Percentiles rank a stretch among this genome's conserved stretches.
phyloP scores from a whole-genome alignment of 2,113 vertebrate genomes.

The Hipposideros armiger region DNA sequence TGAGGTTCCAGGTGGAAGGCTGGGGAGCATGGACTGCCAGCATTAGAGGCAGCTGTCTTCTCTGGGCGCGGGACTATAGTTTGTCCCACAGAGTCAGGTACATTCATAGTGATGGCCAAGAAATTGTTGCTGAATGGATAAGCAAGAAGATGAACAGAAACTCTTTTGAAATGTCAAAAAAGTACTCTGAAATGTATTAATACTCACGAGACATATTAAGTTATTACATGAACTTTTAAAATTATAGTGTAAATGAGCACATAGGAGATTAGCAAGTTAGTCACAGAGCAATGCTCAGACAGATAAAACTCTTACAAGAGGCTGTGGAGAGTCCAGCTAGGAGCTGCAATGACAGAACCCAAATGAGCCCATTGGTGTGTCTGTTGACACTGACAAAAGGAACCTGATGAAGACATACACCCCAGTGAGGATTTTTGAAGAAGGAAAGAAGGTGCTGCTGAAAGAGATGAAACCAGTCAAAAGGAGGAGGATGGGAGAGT shows the following conservation, averaged over 20 bases:
- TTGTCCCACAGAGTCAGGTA: too few species aligned
- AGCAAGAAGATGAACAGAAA: neutral
- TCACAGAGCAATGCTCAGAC: neutral
- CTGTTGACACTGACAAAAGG: neutral
- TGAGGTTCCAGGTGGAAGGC: neutral
- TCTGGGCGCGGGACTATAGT: neutral
- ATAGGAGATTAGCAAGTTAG: neutral
- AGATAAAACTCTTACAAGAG: neutral
- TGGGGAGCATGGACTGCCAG: fast-evolving
- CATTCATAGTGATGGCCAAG: neutral
- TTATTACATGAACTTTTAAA: neutral
- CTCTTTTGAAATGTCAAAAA: neutral
- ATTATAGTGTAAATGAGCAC: neutral
- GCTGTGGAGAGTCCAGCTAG: neutral
- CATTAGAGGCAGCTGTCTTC: neutral
- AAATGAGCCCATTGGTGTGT: too few species aligned
- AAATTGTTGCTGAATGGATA: neutral
- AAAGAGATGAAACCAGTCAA: fast-evolving
- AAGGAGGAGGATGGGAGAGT: neutral
- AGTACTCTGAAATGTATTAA: neutral
- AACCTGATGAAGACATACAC: neutral
- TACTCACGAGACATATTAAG: neutral
- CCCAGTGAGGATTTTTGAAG: neutral
- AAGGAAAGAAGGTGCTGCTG: neutral
- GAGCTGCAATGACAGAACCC: neutral